Percentiles rank a stretch among this genome's conserved stretches.
Conservation (phyloP, 2,797 vertebrate genomes). For the Leucoraja ocellata region DNA sequence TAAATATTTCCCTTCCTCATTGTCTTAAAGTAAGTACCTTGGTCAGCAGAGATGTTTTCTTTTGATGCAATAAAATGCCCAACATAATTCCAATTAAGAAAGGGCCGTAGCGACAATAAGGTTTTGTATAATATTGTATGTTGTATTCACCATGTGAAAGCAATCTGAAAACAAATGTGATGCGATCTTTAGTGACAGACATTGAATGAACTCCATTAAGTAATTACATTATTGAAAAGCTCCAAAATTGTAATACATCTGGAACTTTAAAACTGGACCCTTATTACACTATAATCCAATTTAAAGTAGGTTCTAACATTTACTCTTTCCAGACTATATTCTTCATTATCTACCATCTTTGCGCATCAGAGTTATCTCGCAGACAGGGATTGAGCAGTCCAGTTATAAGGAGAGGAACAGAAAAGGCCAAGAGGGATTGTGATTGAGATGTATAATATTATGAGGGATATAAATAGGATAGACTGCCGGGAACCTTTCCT, state of each 20-base stretch:
- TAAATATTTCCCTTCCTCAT: background rate
- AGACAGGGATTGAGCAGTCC: no score
- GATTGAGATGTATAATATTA: no score
- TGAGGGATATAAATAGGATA: no score
- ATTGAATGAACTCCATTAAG: background rate
- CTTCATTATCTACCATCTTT: background rate
- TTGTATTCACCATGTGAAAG: slow-evolving; percentile 52
- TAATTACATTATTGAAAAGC: background rate
- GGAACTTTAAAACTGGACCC: background rate
- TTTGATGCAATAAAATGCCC: slow-evolving; percentile 62
- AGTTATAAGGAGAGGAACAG: no score
- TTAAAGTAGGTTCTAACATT: background rate
- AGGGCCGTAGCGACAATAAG: slow-evolving; percentile 71
- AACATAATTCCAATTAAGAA: slow-evolving; percentile 71
- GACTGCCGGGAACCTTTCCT: no score
- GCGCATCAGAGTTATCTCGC: background rate
- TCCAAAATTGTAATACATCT: background rate
- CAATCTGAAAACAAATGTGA: slow-evolving; percentile 49
- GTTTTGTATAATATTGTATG: slow-evolving; percentile 72
- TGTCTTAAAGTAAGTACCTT: slow-evolving; percentile 52
- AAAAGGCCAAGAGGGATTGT: no score
- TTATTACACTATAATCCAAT: background rate
- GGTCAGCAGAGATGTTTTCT: slow-evolving; percentile 56
- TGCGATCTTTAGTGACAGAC: slow-evolving; percentile 36
- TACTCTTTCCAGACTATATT: background rate